A percentile compares a stretch with the other conserved stretches of the same genome.
Conservation (phyloP, 2,888 invertebrate species). For the Lepetodrilus schrolli region DNA sequence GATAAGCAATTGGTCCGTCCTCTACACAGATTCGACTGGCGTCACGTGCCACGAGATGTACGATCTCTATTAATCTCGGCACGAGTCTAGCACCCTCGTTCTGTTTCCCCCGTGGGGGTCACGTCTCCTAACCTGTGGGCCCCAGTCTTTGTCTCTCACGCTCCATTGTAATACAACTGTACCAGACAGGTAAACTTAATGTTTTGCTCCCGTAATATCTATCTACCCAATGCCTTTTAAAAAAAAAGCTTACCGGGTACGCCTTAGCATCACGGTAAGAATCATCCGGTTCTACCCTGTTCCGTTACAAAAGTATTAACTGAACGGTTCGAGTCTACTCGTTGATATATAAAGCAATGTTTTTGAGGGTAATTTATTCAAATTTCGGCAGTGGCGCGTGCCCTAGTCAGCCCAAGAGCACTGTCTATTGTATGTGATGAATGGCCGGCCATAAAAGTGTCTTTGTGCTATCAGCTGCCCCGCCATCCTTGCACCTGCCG, state of each 20-base stretch:
- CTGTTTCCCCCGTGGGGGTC: background rate
- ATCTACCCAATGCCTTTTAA: no score
- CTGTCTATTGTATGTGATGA: constrained; percentile 28
- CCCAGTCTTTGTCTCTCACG: constrained; percentile 26
- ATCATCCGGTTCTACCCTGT: no score
- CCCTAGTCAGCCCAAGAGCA: constrained; percentile 30
- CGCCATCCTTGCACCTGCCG: constrained; percentile 36
- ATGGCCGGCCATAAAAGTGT: constrained; percentile 29
- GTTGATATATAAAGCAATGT: background rate
- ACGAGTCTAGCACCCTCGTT: background rate
- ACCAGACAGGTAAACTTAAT: background rate
- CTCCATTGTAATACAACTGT: no score
- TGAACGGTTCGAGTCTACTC: background rate
- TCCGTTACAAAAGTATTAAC: no score
- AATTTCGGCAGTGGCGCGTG: constrained; percentile 37
- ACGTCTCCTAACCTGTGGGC: background rate
- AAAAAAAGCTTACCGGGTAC: no score
- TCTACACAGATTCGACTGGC: no score
- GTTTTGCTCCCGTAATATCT: no score
- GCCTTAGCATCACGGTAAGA: no score
- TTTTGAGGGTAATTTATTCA: constrained; percentile 28
- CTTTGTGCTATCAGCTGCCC: constrained; percentile 42
- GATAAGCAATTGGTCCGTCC: constrained; percentile 33
- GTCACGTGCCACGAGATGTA: no score
- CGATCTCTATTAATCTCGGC: background rate